These are phyloP conservation scores for Apistogramma diplotaenia DNA, from an alignment of 2,113 vertebrate genomes.

Conservation along the genomic window DNA sequence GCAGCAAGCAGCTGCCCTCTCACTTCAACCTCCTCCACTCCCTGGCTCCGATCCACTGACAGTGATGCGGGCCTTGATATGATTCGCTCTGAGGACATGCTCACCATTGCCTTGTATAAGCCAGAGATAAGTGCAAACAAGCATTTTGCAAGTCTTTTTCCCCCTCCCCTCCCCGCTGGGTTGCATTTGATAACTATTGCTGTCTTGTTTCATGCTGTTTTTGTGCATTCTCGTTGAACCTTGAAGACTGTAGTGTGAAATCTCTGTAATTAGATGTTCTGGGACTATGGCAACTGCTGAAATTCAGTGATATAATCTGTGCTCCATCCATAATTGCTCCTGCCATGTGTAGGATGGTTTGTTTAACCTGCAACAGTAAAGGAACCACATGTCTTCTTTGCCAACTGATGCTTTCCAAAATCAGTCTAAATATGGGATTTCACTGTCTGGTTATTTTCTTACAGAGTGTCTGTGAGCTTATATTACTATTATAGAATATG, in stretches of 20 bases:
- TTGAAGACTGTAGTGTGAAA: conserved; percentile 44
- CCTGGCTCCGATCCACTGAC: background rate
- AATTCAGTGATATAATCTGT: conserved; percentile 58
- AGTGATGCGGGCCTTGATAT: conserved; percentile 3
- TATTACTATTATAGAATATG: conserved; percentile 17
- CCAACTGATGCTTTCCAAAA: background rate
- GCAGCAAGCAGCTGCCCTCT: background rate
- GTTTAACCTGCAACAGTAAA: conserved; percentile 33
- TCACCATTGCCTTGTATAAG: conserved; percentile 11
- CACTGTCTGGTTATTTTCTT: conserved; percentile 14
- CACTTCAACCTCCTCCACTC: conserved; percentile 3
- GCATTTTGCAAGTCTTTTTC: conserved; percentile 17
- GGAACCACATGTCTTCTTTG: background rate
- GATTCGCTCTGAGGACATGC: conserved; percentile 11
- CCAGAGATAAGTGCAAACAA: conserved; percentile 36
- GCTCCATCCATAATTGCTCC: conserved; percentile 40
- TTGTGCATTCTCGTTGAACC: conserved; percentile 23
- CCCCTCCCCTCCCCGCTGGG: background rate
- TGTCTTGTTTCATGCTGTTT: conserved; percentile 41
- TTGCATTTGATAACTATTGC: conserved; percentile 33
- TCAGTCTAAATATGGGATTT: background rate
- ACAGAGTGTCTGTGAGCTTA: background rate
- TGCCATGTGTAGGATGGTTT: conserved; percentile 38
- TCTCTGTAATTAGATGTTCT: conserved; percentile 61
- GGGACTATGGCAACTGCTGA: conserved; percentile 43